Percentiles rank a stretch among this genome's conserved stretches.
phyloP scores from a whole-genome alignment of 2,888 invertebrate genomes.

The Hanleya hanleyi region DNA sequence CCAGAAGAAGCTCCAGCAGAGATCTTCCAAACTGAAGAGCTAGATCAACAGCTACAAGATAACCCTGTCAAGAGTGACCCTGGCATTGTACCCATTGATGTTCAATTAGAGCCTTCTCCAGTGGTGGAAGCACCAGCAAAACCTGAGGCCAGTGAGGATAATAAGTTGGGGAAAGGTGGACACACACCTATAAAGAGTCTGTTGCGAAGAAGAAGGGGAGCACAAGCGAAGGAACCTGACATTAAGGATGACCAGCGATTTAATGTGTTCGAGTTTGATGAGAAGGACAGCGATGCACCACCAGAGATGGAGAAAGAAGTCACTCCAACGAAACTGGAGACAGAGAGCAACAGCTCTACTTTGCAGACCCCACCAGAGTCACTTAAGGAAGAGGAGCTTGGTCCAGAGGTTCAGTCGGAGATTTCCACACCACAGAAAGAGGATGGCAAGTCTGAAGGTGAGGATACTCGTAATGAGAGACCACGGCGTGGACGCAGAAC shows the following conservation, averaged over 20 bases:
- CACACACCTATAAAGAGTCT: constrained; percentile 18
- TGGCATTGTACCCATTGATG: neutral
- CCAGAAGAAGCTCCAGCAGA: neutral
- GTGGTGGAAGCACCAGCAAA: neutral
- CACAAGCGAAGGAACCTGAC: constrained; percentile 19
- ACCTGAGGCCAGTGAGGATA: neutral
- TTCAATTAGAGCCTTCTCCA: neutral
- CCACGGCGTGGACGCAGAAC: neutral
- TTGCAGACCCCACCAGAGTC: neutral
- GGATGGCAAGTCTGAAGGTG: neutral
- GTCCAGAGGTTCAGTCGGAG: neutral
- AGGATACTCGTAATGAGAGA: neutral
- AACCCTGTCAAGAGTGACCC: neutral
- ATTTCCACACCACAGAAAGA: neutral
- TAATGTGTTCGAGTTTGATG: constrained; percentile 3
- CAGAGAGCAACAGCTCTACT: neutral
- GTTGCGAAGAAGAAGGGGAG: constrained; percentile 27
- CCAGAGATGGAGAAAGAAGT: neutral
- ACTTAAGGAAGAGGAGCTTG: neutral
- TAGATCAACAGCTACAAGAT: neutral
- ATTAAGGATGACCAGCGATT: constrained; percentile 1
- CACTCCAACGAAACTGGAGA: neutral
- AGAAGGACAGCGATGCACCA: neutral
- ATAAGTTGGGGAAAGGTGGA: constrained; percentile 23
- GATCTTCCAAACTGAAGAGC: too few species aligned